Evolutionary conservation across 2,113 vertebrate genomes (phyloP).

Genomic region (Heloderma charlesbogerti): DNA sequence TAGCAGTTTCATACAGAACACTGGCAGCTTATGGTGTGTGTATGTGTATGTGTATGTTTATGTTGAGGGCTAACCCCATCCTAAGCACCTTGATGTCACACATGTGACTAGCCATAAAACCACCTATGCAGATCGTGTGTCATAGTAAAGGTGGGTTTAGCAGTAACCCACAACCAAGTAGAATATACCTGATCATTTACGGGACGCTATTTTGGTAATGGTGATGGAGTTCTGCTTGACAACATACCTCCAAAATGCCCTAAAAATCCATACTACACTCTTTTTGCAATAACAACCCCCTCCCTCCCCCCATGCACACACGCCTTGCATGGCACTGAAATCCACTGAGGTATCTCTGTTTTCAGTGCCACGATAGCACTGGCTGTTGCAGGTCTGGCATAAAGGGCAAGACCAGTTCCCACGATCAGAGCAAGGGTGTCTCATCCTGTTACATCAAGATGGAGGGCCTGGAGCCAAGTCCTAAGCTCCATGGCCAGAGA

Average conservation of each 20-base stretch:
- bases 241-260: neutral
- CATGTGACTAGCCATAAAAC: neutral
- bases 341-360: neutral
- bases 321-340: neutral
- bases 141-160: neutral
- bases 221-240: neutral
- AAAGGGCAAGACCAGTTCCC: neutral
- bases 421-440: neutral
- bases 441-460: neutral
- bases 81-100: neutral
- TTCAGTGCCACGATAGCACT: neutral
- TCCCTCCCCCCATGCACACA: neutral
- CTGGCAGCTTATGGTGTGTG: neutral
- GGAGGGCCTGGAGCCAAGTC: neutral
- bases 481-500: no score
- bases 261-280: neutral
- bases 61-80: neutral
- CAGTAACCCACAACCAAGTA: neutral
- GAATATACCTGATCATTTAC: neutral
- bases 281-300: neutral
- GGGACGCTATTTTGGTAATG: neutral
- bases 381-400: no score
- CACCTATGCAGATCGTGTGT: neutral
- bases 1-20: neutral
- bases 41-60: neutral